Evolutionary conservation across 2,113 vertebrate species (phyloP), one percentile per base, ranked within the genome.

Genomic region (Epinephelus cyanopodus): DNA sequence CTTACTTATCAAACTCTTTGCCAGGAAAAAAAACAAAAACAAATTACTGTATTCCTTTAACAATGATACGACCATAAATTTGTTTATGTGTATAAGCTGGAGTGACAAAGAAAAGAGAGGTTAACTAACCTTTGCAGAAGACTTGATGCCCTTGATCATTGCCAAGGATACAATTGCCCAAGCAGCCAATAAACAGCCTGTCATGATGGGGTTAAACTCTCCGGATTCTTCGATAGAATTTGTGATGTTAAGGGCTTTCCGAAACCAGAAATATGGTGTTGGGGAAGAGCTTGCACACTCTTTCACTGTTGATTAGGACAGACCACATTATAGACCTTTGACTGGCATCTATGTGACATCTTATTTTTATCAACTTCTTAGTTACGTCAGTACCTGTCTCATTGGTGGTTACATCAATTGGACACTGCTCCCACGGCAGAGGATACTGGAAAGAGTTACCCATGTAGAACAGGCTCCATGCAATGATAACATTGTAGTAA

Each of bases 181-280:
- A n/a, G 95, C 94, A 3, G 95, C 89, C 60, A 96, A 70, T 39
- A 97, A 92, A 61, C 94, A 95, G 57, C 96, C 91, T 0, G 87
- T 93, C 92, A 97, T 95, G 66, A 93, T 87, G 29, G 86, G 74
- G 82, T 95, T 95, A 12, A 96, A 93, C 9, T 92, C 89, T 57
- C 95, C 96, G 0, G 91, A 86, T 5, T 95, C 92, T 3, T 95
- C 81, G 5, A 97, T 96, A 4, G 94, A 96, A 74, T 93, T 93
- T 0, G 96, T 95, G 90, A 96, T 95, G 48, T 97, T 91, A 50
- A 98, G 88, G n/a, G 96, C 95, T 80, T 95, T 88, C 8, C 93
- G 95, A 91, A 96, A 97, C 97, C 96, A 97, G 94, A 97, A 97
- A 79, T 96, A 97, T 0, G 94, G 89, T 6, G 95, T 95, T 7